Evolutionary conservation across 2,888 invertebrate genomes (phyloP), one percentile per base, ranked within the genome.

Genomic region (Cosmorhoe ocellata): DNA sequence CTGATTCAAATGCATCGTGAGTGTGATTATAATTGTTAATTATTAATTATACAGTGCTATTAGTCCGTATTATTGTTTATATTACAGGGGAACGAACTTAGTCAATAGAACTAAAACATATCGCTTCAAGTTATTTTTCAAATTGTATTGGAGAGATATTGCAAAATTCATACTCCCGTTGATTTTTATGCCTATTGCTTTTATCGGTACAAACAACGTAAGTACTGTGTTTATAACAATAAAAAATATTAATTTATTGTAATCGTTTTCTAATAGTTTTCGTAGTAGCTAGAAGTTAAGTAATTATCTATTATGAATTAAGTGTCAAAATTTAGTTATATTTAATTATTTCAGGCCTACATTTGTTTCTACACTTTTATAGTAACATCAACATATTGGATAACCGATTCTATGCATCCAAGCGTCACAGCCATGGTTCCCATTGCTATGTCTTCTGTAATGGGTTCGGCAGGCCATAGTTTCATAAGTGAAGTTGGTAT

Each of bases 21-120:
- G 71, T 58, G 24, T 43, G 28, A 9, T 10, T 36, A 47, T 32
- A 18, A 18, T 18, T 18, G 4, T 18, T 4, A 18, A n/a, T n/a
- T n/a, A n/a, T n/a, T n/a, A n/a, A n/a, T n/a, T n/a, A n/a, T n/a
- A n/a, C n/a, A n/a, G n/a, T n/a, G n/a, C n/a, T n/a, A n/a, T n/a
- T n/a, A n/a, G n/a, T n/a, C n/a, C n/a, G n/a, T n/a, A n/a, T n/a
- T n/a, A n/a, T n/a, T n/a, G n/a, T n/a, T n/a, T n/a, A n/a, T n/a
- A n/a, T n/a, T n/a, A n/a, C 74, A 86, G 86, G 1, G 80, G 79
- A 54, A 67, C 70, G 1, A 80, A 81, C 63, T 56, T 81, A 6
- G 63, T 80, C 0, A 76, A 80, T 41, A 59, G 75, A n/a, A 76
- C 80, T 7, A 72, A 61, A 46, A 70, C 67, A 51, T 69, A 71